These are phyloP conservation scores for Philotrypesis tridentata DNA, from an alignment of 1,140 invertebrate genomes.

Conservation along the genomic window DNA sequence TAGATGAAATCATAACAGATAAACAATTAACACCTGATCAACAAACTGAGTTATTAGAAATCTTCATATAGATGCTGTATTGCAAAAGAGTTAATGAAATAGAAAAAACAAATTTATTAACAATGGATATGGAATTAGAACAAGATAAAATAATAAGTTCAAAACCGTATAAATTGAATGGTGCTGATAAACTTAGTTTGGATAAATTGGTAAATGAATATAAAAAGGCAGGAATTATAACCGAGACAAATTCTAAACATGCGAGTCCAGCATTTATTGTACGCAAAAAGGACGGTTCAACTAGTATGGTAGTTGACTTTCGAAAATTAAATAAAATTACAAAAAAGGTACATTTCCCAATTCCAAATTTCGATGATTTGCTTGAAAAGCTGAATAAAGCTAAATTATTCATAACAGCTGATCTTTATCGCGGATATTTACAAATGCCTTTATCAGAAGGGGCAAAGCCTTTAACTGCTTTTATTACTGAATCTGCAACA, in stretches of 20 bases:
- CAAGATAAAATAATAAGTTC: neutral
- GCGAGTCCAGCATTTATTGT: slow-evolving; percentile 58
- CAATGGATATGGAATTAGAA: neutral
- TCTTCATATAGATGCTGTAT: neutral
- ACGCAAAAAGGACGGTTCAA: slow-evolving; percentile 52
- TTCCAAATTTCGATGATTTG: slow-evolving; percentile 37
- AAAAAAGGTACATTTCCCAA: slow-evolving; percentile 14
- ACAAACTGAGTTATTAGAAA: too few relatives aligned
- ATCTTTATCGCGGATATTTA: slow-evolving; percentile 39
- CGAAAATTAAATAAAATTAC: slow-evolving; percentile 29
- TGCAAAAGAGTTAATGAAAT: neutral
- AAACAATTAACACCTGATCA: neutral
- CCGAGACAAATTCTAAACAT: slow-evolving; percentile 53
- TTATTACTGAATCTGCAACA: slow-evolving; percentile 45
- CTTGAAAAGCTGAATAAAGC: slow-evolving; percentile 27
- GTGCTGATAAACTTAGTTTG: neutral
- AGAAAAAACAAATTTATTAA: neutral
- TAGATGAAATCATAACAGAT: neutral
- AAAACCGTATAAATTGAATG: slow-evolving; percentile 8
- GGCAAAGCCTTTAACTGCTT: slow-evolving; percentile 37
- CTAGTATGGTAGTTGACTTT: slow-evolving; percentile 58
- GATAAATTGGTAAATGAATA: slow-evolving; percentile 25
- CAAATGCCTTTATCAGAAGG: slow-evolving; percentile 42
- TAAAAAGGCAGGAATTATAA: slow-evolving; percentile 31
- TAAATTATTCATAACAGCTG: slow-evolving; percentile 36